phyloP scores from a whole-genome alignment of 2,888 invertebrate species.

The Fabriciana adippe region DNA sequence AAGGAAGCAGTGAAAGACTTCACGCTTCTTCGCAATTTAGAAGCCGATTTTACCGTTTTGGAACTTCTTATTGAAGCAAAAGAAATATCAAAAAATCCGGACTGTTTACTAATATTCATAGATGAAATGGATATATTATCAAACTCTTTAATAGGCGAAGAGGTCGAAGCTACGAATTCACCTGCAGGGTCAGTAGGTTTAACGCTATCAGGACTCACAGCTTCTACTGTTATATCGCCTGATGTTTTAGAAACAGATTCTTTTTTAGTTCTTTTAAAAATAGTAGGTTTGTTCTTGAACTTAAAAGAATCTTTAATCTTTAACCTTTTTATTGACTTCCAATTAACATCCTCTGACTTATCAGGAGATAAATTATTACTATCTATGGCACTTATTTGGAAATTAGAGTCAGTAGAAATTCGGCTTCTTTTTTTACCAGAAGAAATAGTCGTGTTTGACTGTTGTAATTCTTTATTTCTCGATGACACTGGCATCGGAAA shows the following conservation, averaged over 20 bases:
- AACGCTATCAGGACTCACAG: slow-evolving; percentile 68
- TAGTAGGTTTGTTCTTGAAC: slow-evolving; percentile 76
- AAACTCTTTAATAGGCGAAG: slow-evolving; percentile 75
- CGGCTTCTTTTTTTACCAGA: slow-evolving; percentile 77
- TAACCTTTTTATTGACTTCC: slow-evolving; percentile 78
- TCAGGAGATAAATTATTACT: slow-evolving; percentile 66
- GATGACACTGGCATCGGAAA: slow-evolving; percentile 64
- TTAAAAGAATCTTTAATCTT: slow-evolving; percentile 80
- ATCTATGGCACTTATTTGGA: slow-evolving; percentile 69
- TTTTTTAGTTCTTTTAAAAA: slow-evolving; percentile 75
- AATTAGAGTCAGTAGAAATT: slow-evolving; percentile 76
- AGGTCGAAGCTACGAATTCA: slow-evolving; percentile 71
- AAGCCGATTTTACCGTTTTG: slow-evolving; percentile 75
- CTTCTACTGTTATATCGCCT: slow-evolving; percentile 71
- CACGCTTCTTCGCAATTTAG: slow-evolving; percentile 74
- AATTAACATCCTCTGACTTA: slow-evolving; percentile 74
- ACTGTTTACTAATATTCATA: slow-evolving; percentile 76
- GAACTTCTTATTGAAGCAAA: slow-evolving; percentile 72
- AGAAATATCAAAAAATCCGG: slow-evolving; percentile 77
- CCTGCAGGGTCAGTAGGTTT: slow-evolving; percentile 75
- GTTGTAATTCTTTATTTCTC: slow-evolving; percentile 66
- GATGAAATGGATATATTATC: slow-evolving; percentile 75
- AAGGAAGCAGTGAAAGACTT: slow-evolving; percentile 80
- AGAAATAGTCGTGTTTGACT: slow-evolving; percentile 74
- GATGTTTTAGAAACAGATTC: slow-evolving; percentile 66